Base-by-base conservation (phyloP, 2,888 invertebrate species). In the Cancer borealis region DNA sequence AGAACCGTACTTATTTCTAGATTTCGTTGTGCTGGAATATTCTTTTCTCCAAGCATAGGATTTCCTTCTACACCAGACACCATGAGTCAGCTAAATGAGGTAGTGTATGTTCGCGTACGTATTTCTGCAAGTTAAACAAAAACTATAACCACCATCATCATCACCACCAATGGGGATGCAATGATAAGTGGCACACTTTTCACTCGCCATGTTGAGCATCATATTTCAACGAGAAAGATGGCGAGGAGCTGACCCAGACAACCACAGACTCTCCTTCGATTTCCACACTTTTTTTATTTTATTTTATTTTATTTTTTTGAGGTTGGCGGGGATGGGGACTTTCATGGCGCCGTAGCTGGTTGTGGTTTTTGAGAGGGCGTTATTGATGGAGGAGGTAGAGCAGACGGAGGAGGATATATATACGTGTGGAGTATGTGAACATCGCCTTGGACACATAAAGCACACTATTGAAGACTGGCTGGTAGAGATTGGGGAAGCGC, bases 241-340 rank as follows among this genome's bases (percentile, higher is more conserved):
- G 79, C 79, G 79, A 26, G 79, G 73, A 84, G 30, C 30, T 21
- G 79, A 39, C 79, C 79, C 79, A 39, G 39, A 8, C 84, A 39
- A 84, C 84, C 84, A 84, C 84, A 84, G 84, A 84, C 84, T 84
- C 84, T 84, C 17, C 84, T 84, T 84, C 84, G 84, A 84, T 84
- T 39, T 84, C 84, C 84, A 84, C 39, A 39, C n/a, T 39, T 79
- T 79, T 79, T 30, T 30, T 30, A 12, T 79, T 30, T 54, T 54
- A n/a, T n/a, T n/a, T n/a, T n/a, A n/a, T n/a, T n/a, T n/a, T n/a
- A n/a, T 66, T 66, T 21, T 5, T 66, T 21, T 66, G 21, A 17
- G 39, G 84, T 2, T 12, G 8, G 39, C 10, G 84, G 30, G 30
- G 39, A 39, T 4, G 17, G 84, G 30, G 73, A 66, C 66, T 26